A percentile compares a stretch with the other conserved stretches of the same genome.
phyloP scores from a whole-genome alignment of 2,113 vertebrate genomes.

The Eudorcas thomsonii region DNA sequence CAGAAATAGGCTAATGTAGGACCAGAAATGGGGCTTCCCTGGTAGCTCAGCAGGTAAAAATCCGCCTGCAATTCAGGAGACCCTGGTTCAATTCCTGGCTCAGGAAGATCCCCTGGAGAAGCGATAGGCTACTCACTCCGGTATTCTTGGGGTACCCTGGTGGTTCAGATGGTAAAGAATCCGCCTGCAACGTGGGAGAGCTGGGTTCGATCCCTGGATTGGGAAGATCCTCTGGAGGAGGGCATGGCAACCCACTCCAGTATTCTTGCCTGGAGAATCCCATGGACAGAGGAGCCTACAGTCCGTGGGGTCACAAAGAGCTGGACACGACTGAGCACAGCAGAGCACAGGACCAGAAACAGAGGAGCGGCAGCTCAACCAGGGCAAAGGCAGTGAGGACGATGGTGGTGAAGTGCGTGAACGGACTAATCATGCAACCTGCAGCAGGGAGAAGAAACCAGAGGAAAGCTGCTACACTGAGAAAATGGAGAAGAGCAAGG shows the following conservation, averaged over 20 bases:
- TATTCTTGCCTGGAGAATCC: background rate
- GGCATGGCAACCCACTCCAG: background rate
- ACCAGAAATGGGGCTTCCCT: background rate
- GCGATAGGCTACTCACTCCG: background rate
- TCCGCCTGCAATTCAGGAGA: background rate
- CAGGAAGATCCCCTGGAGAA: background rate
- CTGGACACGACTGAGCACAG: background rate
- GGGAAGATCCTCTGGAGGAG: background rate
- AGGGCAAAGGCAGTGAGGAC: background rate
- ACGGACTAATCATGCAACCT: background rate
- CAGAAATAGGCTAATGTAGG: background rate
- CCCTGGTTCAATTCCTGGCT: background rate
- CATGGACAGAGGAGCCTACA: background rate
- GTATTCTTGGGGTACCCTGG: background rate
- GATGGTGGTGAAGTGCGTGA: background rate
- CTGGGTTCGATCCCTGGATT: background rate
- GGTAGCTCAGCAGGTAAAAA: background rate
- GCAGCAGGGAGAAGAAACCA: background rate
- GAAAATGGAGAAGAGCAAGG: background rate
- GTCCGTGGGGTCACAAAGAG: background rate
- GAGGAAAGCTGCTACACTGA: background rate
- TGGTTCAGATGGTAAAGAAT: background rate
- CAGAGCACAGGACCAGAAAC: background rate
- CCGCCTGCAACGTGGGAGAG: rapidly evolving
- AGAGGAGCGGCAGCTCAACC: background rate